Percentiles rank a stretch among this genome's conserved stretches.
Evolutionary conservation across 2,113 vertebrate genomes (phyloP).

Genomic region (Azemiops feae): DNA sequence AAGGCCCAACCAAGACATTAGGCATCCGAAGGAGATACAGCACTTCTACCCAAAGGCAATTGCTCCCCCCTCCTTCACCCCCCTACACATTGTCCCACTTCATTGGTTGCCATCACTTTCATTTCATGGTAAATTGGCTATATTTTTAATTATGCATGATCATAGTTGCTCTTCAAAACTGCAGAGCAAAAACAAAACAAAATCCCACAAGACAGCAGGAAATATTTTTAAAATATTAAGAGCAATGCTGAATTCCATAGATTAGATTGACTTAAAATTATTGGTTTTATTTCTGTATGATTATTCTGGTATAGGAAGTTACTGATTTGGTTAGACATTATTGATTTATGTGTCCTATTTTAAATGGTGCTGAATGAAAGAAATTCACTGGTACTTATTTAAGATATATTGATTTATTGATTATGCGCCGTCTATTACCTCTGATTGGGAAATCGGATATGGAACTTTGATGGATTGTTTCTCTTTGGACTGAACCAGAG

Average conservation of each 20-base stretch:
- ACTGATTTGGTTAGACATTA: background rate
- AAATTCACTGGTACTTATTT: background rate
- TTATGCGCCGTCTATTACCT: background rate
- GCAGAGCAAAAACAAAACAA: background rate
- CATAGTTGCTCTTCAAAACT: constrained; percentile 38
- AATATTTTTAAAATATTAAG: background rate
- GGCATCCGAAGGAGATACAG: background rate
- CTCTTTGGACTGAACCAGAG: background rate
- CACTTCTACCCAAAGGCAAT: constrained; percentile 34
- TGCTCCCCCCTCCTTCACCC: background rate
- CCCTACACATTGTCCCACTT: constrained; percentile 34
- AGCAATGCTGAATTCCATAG: background rate
- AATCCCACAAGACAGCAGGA: background rate
- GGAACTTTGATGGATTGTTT: background rate
- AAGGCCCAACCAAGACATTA: constrained; percentile 26
- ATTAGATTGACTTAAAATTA: background rate
- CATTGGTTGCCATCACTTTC: constrained; percentile 54
- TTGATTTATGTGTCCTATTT: background rate
- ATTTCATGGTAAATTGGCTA: constrained; percentile 60
- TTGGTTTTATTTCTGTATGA: rapidly evolving
- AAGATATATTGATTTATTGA: background rate
- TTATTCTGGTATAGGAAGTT: background rate
- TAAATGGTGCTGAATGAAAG: background rate
- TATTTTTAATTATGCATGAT: constrained; percentile 61
- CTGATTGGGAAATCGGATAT: background rate